Evolutionary conservation across 2,113 vertebrate genomes (phyloP).

Genomic region (Craseonycteris thonglongyai): DNA sequence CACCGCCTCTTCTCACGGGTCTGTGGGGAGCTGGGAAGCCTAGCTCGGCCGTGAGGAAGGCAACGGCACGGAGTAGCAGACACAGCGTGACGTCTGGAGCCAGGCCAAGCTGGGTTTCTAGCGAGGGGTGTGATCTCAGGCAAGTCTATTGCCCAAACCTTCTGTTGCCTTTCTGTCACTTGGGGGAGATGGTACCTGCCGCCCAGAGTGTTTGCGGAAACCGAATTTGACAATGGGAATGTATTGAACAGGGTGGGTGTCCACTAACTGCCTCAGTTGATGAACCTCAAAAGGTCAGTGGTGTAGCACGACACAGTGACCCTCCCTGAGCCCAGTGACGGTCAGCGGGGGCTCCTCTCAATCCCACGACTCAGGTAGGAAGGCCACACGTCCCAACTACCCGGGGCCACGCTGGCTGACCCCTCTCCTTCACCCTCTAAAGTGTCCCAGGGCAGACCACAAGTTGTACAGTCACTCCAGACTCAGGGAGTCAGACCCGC

Average conservation of each 20-base stretch:
- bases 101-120: neutral
- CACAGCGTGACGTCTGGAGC: neutral
- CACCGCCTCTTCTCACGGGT: neutral
- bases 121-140: neutral
- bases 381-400: fast-evolving
- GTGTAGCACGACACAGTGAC: fast-evolving
- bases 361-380: neutral
- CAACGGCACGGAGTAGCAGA: fast-evolving
- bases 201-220: neutral
- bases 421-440: neutral
- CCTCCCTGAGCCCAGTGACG: fast-evolving
- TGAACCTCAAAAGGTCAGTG: neutral
- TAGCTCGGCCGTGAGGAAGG: neutral
- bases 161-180: neutral
- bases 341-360: fast-evolving
- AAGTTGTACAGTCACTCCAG: neutral
- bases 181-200: neutral
- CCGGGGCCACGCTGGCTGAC: too few species aligned
- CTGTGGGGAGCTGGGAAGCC: neutral
- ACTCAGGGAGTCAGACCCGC: neutral
- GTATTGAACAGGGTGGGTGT: neutral
- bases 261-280: neutral
- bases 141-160: neutral
- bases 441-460: neutral
- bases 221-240: neutral